Evolutionary conservation across 1,140 invertebrate species (phyloP).

Genomic region (Diorhabda elongata): DNA sequence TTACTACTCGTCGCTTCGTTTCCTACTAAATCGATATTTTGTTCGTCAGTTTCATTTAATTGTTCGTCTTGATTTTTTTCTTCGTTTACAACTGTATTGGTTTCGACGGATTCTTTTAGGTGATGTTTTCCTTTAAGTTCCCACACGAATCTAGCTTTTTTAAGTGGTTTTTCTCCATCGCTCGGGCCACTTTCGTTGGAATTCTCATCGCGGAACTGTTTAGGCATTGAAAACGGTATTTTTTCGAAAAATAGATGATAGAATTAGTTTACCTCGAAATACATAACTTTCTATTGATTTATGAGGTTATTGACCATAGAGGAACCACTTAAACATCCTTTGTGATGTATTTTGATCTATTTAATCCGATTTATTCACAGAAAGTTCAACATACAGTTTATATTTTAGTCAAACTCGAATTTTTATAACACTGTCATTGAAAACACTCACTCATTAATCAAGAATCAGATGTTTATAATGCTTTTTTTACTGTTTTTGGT

Average conservation of each 20-base stretch:
- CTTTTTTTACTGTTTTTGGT: too few species aligned
- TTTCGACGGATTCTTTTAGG: conserved; percentile 46
- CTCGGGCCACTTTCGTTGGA: conserved; percentile 23
- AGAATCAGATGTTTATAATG: too few species aligned
- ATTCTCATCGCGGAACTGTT: conserved; percentile 18
- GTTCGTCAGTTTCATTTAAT: conserved; percentile 22
- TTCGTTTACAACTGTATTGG: conserved; percentile 18
- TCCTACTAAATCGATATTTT: conserved; percentile 17
- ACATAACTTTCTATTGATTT: conserved; percentile 1
- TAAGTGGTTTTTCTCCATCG: conserved; percentile 54
- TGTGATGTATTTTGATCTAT: background rate
- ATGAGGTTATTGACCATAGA: conserved; percentile 1
- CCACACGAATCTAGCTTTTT: conserved; percentile 61
- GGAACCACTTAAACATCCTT: background rate
- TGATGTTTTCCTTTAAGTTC: conserved; percentile 62
- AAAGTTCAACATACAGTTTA: too few species aligned
- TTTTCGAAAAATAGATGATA: background rate
- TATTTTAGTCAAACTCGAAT: too few species aligned
- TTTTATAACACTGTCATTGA: too few species aligned
- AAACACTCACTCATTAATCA: too few species aligned
- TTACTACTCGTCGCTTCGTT: conserved; percentile 19
- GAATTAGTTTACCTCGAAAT: background rate
- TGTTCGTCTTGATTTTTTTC: background rate
- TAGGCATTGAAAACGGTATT: conserved; percentile 19
- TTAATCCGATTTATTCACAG: too few species aligned